Conservation (phyloP, 2,888 invertebrate species). For the Drosophila recens region DNA sequence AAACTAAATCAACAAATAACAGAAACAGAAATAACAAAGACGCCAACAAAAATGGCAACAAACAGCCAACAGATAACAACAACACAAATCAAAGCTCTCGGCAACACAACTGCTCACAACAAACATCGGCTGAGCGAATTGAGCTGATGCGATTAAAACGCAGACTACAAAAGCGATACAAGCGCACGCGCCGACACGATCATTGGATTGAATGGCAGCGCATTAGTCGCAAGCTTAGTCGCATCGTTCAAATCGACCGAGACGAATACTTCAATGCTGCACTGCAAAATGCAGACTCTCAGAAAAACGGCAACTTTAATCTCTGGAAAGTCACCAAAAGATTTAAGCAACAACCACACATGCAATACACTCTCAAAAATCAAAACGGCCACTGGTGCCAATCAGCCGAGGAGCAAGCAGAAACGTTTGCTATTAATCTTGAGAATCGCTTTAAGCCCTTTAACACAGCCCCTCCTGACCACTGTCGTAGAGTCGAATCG, state of each 20-base stretch:
- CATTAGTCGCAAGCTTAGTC: too few species aligned
- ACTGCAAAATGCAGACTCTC: too few species aligned
- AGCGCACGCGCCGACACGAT: too few species aligned
- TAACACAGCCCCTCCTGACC: neutral
- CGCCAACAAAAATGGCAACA: too few species aligned
- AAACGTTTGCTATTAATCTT: neutral
- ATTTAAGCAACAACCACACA: neutral
- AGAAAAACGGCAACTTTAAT: neutral
- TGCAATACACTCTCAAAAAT: neutral
- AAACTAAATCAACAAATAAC: too few species aligned
- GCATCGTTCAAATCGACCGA: too few species aligned
- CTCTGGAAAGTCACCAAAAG: neutral
- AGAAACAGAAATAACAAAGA: too few species aligned
- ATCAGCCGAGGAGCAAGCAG: neutral
- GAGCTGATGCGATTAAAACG: neutral
- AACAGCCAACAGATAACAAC: neutral
- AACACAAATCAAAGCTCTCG: neutral
- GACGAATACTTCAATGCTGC: too few species aligned
- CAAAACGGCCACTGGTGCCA: neutral
- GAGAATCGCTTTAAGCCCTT: neutral
- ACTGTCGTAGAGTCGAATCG: neutral
- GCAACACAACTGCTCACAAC: neutral
- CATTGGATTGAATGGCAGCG: too few species aligned
- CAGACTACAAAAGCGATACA: too few species aligned
- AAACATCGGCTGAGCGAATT: neutral